phyloP scores from a whole-genome alignment of 2,888 invertebrate species.

The Macaria liturata region DNA sequence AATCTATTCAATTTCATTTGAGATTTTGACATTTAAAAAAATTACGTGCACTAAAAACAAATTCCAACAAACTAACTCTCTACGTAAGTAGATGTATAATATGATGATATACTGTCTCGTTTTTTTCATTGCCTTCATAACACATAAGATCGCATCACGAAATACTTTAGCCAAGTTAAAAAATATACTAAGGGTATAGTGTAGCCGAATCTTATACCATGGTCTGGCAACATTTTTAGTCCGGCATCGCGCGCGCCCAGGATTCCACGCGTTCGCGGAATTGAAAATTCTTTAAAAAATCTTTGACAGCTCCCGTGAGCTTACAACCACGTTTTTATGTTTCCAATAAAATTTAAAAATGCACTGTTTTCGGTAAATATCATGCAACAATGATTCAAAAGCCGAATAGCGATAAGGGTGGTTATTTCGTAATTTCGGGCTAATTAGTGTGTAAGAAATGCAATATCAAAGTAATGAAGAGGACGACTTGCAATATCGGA shows the following conservation, averaged over 20 bases:
- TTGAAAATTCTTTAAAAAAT: constrained; percentile 1
- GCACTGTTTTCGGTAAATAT: constrained; percentile 41
- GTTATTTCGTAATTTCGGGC: constrained; percentile 59
- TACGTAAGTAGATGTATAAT: too few species aligned
- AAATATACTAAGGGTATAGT: too few species aligned
- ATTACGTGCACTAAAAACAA: too few species aligned
- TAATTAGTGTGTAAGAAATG: constrained; percentile 75
- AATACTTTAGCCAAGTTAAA: too few species aligned
- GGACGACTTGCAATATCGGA: constrained; percentile 79
- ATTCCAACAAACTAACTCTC: too few species aligned
- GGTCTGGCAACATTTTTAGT: constrained; percentile 43
- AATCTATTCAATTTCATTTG: too few species aligned
- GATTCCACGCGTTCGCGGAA: constrained; percentile 46
- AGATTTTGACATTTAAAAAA: too few species aligned
- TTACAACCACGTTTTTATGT: constrained; percentile 6
- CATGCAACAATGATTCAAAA: constrained; percentile 68
- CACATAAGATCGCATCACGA: too few species aligned
- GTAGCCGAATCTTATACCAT: too few species aligned
- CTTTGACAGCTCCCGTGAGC: constrained; percentile 16
- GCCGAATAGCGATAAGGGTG: constrained; percentile 68
- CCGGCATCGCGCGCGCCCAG: constrained; percentile 67
- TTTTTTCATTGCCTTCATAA: too few species aligned
- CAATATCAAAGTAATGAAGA: constrained; percentile 80
- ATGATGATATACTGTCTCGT: too few species aligned
- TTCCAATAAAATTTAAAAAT: constrained; percentile 30